These are phyloP conservation scores for Lasioglossum morio DNA, from an alignment of 2,888 invertebrate species.

Conservation along the genomic window DNA sequence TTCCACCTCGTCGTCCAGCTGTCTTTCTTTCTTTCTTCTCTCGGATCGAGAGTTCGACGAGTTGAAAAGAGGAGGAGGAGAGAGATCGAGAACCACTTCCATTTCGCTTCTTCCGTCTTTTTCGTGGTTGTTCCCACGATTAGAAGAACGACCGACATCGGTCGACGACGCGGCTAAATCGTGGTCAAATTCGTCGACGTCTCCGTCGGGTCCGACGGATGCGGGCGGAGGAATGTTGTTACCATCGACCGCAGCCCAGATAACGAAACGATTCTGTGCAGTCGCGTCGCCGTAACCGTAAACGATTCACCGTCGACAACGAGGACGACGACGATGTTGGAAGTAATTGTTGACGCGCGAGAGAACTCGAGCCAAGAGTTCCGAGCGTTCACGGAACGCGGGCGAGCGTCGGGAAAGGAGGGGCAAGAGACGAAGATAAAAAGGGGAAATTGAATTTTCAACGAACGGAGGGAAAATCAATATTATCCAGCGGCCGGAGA, in stretches of 20 bases:
- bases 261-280: background rate
- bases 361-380: conserved; percentile 12
- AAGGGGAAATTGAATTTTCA: conserved; percentile 69
- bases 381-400: background rate
- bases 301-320: background rate
- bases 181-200: background rate
- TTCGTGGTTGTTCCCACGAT: background rate
- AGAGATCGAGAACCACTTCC: background rate
- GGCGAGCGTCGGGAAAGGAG: background rate
- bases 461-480: conserved; percentile 71
- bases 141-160: background rate
- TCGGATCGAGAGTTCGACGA: conserved; percentile 21
- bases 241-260: background rate
- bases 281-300: background rate
- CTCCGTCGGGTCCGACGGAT: background rate
- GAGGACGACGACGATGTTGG: background rate
- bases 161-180: background rate
- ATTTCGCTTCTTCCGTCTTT: background rate
- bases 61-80: background rate
- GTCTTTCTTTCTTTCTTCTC: conserved; percentile 35
- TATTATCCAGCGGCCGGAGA: conserved; percentile 69
- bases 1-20: conserved; percentile 32
- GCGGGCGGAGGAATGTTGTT: background rate
- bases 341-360: background rate
- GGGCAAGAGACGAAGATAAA: conserved; percentile 14